These are phyloP conservation scores for Drosophila mojavensis DNA, from an alignment of 1,140 invertebrate genomes.

Conservation along the genomic window DNA sequence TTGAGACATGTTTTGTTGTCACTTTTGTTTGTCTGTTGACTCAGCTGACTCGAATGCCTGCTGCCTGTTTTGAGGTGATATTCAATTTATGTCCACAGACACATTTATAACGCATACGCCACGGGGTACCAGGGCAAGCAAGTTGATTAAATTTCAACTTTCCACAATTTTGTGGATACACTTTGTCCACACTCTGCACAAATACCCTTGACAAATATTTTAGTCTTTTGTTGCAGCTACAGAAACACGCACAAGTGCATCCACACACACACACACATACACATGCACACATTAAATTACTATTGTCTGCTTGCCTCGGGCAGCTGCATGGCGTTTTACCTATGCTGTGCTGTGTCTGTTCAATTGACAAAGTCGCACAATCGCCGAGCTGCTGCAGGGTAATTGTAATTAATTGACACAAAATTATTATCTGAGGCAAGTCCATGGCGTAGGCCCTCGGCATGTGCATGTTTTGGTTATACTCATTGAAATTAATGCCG, in stretches of 20 bases:
- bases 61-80: conserved; percentile 1
- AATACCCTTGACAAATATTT: conserved; percentile 37
- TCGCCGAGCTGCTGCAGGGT: conserved; percentile 41
- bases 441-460: not conserved
- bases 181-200: conserved; percentile 13
- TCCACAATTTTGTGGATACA: conserved; percentile 10
- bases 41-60: not conserved
- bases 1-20: conserved; percentile 21
- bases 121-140: not conserved
- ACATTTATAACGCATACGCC: conserved; percentile 25
- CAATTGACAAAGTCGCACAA: conserved; percentile 54
- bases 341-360: conserved; percentile 5
- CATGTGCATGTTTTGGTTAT: conserved; percentile 4
- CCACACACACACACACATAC: not conserved
- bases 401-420: conserved; percentile 57
- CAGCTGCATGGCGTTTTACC: conserved; percentile 9
- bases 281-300: not conserved
- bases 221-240: conserved; percentile 34
- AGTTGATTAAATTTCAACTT: conserved; percentile 41
- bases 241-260: conserved; percentile 17
- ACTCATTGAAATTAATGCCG: conserved; percentile 29
- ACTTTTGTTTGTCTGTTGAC: conserved; percentile 15
- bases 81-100: conserved; percentile 13
- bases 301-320: conserved; percentile 1
- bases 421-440: conserved; percentile 50